These are phyloP conservation scores for Pentamera pediparva DNA, from an alignment of 53 echinoderm and acorn worm genomes.

Conservation along the genomic window DNA sequence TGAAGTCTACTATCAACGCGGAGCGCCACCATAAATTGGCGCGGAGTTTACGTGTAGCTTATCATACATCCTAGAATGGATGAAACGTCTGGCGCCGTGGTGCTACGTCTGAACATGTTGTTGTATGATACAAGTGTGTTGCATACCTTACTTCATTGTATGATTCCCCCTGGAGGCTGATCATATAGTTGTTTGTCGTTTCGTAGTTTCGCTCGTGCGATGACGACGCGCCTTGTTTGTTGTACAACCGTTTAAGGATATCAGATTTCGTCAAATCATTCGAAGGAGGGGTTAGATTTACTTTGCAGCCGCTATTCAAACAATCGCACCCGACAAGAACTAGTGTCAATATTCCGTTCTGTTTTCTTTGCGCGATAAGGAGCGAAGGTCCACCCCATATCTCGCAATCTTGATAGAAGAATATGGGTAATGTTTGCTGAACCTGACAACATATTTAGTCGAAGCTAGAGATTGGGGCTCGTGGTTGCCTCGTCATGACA, in stretches of 20 bases:
- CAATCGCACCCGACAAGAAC: not conserved
- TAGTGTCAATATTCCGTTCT: not conserved
- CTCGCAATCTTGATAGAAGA: conserved; percentile 4
- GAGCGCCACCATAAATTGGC: too few species aligned
- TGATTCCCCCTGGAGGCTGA: too few species aligned
- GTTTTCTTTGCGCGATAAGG: conserved; percentile 2
- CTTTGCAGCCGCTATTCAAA: conserved; percentile 16
- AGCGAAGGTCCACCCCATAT: conserved; percentile 27
- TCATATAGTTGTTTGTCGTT: too few species aligned
- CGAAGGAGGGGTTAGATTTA: conserved; percentile 22
- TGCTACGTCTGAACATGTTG: too few species aligned
- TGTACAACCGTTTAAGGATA: not conserved
- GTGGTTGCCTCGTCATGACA: conserved; percentile 2
- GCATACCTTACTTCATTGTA: too few species aligned
- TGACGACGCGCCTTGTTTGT: too few species aligned
- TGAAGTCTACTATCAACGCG: too few species aligned
- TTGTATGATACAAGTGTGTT: too few species aligned
- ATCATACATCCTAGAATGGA: too few species aligned
- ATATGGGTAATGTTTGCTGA: conserved; percentile 1
- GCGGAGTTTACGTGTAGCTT: too few species aligned
- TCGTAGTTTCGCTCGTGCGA: too few species aligned
- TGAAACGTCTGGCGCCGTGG: too few species aligned
- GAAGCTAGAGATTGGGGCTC: conserved; percentile 8
- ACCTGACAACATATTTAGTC: conserved; percentile 12
- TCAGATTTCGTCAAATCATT: not conserved